Base-by-base conservation (phyloP, 2,797 vertebrate species). In the Notolepis coatsorum region DNA sequence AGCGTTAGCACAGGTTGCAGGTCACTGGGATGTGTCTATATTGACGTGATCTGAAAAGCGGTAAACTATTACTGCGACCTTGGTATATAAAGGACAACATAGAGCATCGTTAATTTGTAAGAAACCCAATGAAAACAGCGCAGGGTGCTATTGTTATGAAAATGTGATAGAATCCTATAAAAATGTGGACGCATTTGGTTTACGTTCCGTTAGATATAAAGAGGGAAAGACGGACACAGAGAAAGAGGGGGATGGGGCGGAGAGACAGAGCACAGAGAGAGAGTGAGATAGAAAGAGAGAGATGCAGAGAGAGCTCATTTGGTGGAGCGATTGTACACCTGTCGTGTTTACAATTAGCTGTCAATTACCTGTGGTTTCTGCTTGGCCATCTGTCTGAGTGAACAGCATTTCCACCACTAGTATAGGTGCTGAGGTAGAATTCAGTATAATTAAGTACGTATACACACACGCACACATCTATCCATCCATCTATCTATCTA, bases 381-480 rank as follows among this genome's bases (percentile, higher is more conserved):
- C 82, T 84, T 79, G 70, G 56, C 81, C 84, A 86, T 85, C 84
- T 86, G 86, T 79, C 79, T 64, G 50, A 64, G 59, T 75, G 58
- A 0, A 31, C 61, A 39, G 47, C 71, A 58, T 73, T 73, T 63
- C 37, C 38, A 25, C 17, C 49, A 42, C 64, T 73, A 82, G 84
- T 68, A 75, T 60, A 73, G 65, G 33, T 17, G 50, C 4, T 53
- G 53, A 33, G 33, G 43, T 53, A 38, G 49, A 38, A 50, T 50
- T 20, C n/a, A n/a, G 12, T 37, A n/a, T n/a, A 49, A 72, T 68
- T 42, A 47, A 28, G 53, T 65, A 7, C 13, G 5, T 10, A 20
- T 8, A 57, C 24, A 45, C 37, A 53, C 38, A 42, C 28, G 54
- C 48, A 41, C 37, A 52, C 51, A 55, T 35, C 30, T 31, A 5